Conservation (phyloP, 2,113 vertebrate species). For the Amphiprion ocellaris region DNA sequence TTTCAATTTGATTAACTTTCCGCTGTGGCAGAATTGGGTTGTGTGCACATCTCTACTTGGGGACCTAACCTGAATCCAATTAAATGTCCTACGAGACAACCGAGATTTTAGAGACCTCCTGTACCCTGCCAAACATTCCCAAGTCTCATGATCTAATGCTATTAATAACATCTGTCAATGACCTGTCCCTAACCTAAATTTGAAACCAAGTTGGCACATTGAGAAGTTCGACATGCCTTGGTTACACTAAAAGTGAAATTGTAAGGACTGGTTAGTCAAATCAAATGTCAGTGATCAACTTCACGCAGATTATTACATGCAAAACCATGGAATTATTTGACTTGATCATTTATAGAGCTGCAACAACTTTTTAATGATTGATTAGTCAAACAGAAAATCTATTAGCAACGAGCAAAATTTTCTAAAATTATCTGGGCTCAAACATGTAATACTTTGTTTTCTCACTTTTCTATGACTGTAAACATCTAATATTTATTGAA, state of each 20-base stretch:
- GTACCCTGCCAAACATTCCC: slow-evolving; percentile 73
- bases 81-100: slow-evolving; percentile 77
- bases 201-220: slow-evolving; percentile 57
- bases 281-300: background rate
- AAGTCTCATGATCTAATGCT: slow-evolving; percentile 70
- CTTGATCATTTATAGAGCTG: background rate
- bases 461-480: no score
- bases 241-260: background rate
- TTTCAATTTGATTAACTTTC: slow-evolving; percentile 80
- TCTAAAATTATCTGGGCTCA: no score
- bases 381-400: no score
- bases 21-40: slow-evolving; percentile 84
- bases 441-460: no score
- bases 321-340: background rate
- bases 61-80: slow-evolving; percentile 88
- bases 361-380: background rate
- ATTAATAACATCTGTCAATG: slow-evolving; percentile 83
- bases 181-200: slow-evolving; percentile 71
- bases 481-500: no score
- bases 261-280: background rate
- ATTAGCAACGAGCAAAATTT: no score
- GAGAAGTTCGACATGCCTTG: slow-evolving; percentile 36
- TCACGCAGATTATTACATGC: background rate
- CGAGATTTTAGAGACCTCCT: slow-evolving; percentile 76
- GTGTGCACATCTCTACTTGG: slow-evolving; percentile 80